Percentiles rank a stretch among this genome's conserved stretches.
These are phyloP conservation scores for Caenorhabditis auriculariae DNA, from an alignment of 2,888 invertebrate species.

Conservation along the genomic window DNA sequence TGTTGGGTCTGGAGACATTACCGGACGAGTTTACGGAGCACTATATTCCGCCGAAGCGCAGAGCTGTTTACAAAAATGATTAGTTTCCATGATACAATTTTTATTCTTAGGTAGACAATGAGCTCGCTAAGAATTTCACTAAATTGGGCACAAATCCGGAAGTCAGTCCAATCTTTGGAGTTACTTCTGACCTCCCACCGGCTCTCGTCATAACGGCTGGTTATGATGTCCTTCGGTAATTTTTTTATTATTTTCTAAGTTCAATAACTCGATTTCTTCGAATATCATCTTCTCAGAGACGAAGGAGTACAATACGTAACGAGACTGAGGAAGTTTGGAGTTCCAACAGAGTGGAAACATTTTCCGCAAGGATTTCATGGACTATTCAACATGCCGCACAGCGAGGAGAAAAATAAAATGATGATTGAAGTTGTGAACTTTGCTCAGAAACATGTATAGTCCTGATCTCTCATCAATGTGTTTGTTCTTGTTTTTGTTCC, in stretches of 20 bases:
- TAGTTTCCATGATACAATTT: too few species aligned
- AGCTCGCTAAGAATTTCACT: slow-evolving; percentile 23
- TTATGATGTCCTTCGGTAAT: slow-evolving; percentile 48
- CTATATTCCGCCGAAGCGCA: slow-evolving; percentile 1
- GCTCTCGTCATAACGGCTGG: slow-evolving; percentile 55
- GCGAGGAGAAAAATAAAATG: slow-evolving; percentile 41
- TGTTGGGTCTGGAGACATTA: not conserved
- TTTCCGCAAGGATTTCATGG: slow-evolving; percentile 50
- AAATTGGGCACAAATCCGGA: slow-evolving; percentile 42
- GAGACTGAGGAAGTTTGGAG: slow-evolving; percentile 35
- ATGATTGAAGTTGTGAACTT: slow-evolving; percentile 45
- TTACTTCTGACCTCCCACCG: slow-evolving; percentile 43
- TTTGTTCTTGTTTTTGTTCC: too few species aligned
- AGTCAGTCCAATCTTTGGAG: slow-evolving; percentile 51
- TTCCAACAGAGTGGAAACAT: slow-evolving; percentile 39
- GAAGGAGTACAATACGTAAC: slow-evolving; percentile 57
- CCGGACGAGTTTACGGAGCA: slow-evolving; percentile 10
- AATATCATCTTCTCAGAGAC: slow-evolving; percentile 41
- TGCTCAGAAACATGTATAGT: not conserved
- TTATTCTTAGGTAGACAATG: slow-evolving; percentile 11
- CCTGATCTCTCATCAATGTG: too few species aligned
- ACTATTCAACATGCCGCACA: slow-evolving; percentile 56
- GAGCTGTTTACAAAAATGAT: too few species aligned
- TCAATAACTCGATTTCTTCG: not conserved
- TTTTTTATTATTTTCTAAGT: not conserved